phyloP scores from a whole-genome alignment of 2,888 invertebrate genomes.

The Ophioninae sp. region DNA sequence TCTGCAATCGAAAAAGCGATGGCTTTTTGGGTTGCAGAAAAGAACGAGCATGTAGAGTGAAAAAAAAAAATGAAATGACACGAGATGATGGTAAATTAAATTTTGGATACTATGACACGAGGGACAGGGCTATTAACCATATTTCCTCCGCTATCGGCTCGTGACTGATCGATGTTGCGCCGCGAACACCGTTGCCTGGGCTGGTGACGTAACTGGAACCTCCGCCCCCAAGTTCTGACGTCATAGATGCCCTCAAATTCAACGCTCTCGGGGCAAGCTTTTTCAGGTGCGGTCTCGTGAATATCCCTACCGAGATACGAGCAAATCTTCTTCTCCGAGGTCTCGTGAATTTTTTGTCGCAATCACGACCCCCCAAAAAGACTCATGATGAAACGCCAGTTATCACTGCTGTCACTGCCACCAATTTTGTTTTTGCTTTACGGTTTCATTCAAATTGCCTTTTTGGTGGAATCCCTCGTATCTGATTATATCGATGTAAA shows the following conservation, averaged over 20 bases:
- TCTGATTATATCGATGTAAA: not conserved
- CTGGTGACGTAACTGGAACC: conserved; percentile 76
- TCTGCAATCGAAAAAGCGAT: not conserved
- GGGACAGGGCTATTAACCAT: conserved; percentile 61
- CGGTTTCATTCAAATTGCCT: not conserved
- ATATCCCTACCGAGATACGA: conserved; percentile 37
- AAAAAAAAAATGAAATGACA: conserved; percentile 48
- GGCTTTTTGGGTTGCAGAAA: not conserved
- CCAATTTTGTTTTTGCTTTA: not conserved
- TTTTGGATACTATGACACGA: conserved; percentile 55
- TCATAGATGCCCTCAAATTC: conserved; percentile 79
- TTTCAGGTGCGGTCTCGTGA: conserved; percentile 48
- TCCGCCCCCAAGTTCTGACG: conserved; percentile 75
- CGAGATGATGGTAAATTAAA: conserved; percentile 61
- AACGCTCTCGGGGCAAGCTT: conserved; percentile 63
- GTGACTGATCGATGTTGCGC: conserved; percentile 73
- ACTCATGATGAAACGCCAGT: not conserved
- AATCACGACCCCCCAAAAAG: not conserved
- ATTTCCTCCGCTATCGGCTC: conserved; percentile 65
- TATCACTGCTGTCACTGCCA: not conserved
- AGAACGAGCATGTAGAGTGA: conserved; percentile 1
- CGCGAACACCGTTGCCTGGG: conserved; percentile 69
- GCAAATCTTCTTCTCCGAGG: not conserved
- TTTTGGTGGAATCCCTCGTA: not conserved
- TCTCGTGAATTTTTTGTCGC: not conserved